Evolutionary conservation across 1,140 invertebrate species (phyloP).

Genomic region (Caenorhabditis briggsae): DNA sequence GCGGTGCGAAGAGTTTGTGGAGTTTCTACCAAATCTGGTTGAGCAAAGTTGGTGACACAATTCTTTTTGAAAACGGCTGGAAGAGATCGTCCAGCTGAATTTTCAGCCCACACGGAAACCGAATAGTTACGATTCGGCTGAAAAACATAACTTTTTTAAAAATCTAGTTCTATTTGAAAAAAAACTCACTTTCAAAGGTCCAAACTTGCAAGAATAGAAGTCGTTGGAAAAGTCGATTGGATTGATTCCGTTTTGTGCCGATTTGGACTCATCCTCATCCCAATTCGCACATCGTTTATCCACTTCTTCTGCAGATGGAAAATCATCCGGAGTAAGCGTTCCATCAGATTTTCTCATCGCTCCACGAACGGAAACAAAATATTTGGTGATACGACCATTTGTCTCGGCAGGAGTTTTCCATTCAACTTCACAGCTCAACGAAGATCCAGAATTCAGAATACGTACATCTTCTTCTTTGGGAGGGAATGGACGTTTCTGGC

Average conservation of each 20-base stretch:
- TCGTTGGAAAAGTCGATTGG: slow-evolving; percentile 66
- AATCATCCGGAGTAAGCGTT: slow-evolving; percentile 61
- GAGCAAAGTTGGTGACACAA: slow-evolving; percentile 75
- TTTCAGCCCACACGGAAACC: slow-evolving; percentile 77
- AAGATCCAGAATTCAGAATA: slow-evolving; percentile 65
- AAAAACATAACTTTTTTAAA: slow-evolving; percentile 53
- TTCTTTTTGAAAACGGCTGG: slow-evolving; percentile 69
- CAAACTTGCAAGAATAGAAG: slow-evolving; percentile 77
- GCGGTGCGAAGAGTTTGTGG: slow-evolving; percentile 3
- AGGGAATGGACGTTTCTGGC: slow-evolving; percentile 68
- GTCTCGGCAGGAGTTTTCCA: slow-evolving; percentile 62
- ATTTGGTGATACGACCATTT: slow-evolving; percentile 68
- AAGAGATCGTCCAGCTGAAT: slow-evolving; percentile 72
- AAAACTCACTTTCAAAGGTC: slow-evolving; percentile 73
- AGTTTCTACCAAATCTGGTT: slow-evolving; percentile 70
- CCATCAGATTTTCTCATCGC: slow-evolving; percentile 63
- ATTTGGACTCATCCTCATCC: slow-evolving; percentile 28
- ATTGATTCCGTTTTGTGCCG: slow-evolving; percentile 59
- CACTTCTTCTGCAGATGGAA: slow-evolving; percentile 62
- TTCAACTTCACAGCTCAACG: slow-evolving; percentile 66
- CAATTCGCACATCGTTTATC: slow-evolving; percentile 66
- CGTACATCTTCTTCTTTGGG: slow-evolving; percentile 62
- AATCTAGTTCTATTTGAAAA: background rate
- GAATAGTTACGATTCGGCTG: slow-evolving; percentile 78
- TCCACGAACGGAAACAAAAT: slow-evolving; percentile 65